Percentiles rank a stretch among this genome's conserved stretches.
Conservation (phyloP, 35 echinoderm and acorn worm genomes). For the Lytechinus pictus region DNA sequence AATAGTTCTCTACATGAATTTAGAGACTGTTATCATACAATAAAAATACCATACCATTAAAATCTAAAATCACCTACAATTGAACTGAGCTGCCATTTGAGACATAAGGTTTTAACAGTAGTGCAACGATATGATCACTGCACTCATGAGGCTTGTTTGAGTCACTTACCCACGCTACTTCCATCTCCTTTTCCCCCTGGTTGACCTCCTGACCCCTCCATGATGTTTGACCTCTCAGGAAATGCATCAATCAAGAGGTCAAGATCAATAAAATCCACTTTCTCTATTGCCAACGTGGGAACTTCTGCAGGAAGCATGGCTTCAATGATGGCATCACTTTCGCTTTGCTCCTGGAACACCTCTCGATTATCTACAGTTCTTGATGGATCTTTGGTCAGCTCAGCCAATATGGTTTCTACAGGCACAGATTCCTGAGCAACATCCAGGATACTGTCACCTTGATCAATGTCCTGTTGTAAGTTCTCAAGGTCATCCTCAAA, state of each 20-base stretch:
- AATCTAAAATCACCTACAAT: too few relatives aligned
- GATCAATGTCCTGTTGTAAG: neutral
- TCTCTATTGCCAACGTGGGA: slow-evolving; percentile 67
- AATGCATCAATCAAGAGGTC: slow-evolving; percentile 84
- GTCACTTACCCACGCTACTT: neutral
- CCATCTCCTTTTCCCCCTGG: slow-evolving; percentile 13
- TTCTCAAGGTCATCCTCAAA: neutral
- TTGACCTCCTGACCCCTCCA: neutral
- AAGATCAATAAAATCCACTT: slow-evolving; percentile 83
- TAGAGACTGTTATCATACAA: too few relatives aligned
- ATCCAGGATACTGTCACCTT: neutral
- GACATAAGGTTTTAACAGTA: too few relatives aligned
- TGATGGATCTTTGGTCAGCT: neutral
- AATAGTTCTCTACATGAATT: too few relatives aligned
- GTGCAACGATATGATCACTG: too few relatives aligned
- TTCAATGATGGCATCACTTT: slow-evolving; percentile 23
- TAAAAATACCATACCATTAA: too few relatives aligned
- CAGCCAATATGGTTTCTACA: neutral
- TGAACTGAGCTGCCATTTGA: too few relatives aligned
- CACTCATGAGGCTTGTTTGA: neutral
- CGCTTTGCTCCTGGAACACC: neutral
- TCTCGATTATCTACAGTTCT: neutral
- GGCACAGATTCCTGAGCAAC: neutral
- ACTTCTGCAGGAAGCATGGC: slow-evolving; percentile 59
- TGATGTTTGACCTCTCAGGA: slow-evolving; percentile 54